Percentiles rank a stretch among this genome's conserved stretches.
These are phyloP conservation scores for Idaea aversata DNA, from an alignment of 2,888 invertebrate genomes.

Conservation along the genomic window DNA sequence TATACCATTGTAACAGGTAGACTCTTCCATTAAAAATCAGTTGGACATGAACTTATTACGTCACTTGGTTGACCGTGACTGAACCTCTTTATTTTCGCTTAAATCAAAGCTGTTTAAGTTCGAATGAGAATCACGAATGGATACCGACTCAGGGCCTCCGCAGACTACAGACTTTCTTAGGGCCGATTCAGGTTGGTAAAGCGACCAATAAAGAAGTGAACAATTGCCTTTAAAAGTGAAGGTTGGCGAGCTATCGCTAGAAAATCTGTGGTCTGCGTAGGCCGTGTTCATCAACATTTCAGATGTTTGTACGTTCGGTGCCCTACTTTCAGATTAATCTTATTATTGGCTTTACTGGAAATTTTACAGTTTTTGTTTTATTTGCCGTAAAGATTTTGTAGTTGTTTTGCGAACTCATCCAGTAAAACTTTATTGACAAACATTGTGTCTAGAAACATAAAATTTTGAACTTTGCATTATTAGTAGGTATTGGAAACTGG, in stretches of 20 bases:
- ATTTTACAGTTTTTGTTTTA: constrained; percentile 1
- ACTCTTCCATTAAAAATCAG: too few species aligned
- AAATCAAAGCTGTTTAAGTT: background rate
- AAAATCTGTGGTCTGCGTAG: background rate
- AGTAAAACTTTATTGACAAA: background rate
- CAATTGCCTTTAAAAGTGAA: too few species aligned
- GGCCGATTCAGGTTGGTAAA: background rate
- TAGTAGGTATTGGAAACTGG: too few species aligned
- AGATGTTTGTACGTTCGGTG: constrained; percentile 1
- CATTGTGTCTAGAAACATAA: background rate
- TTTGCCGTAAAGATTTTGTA: background rate
- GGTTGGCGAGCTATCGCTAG: background rate
- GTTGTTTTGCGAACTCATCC: background rate
- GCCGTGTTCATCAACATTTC: background rate
- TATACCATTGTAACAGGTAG: too few species aligned
- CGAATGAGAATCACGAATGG: background rate
- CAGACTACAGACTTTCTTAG: background rate
- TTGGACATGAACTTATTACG: too few species aligned
- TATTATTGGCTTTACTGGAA: background rate
- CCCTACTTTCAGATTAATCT: background rate
- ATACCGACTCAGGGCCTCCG: background rate
- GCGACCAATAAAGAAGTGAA: background rate
- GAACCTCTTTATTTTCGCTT: background rate
- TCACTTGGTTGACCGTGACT: background rate
- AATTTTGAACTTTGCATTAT: too few species aligned